A percentile compares a stretch with the other conserved stretches of the same genome.
phyloP scores from a whole-genome alignment of 2,797 vertebrate genomes.

The Presbytis comata region DNA sequence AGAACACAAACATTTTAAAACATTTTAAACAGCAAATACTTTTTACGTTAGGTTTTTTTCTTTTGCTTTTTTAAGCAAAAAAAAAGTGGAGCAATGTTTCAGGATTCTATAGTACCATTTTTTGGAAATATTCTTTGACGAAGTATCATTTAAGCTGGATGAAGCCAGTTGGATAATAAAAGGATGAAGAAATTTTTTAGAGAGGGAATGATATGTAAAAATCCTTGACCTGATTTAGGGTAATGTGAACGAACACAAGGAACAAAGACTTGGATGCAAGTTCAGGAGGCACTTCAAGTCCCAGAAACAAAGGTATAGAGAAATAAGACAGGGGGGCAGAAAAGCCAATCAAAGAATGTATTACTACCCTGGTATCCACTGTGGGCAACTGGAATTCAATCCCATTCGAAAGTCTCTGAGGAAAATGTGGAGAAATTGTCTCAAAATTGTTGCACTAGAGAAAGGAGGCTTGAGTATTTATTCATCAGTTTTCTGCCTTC shows the following conservation, averaged over 20 bases:
- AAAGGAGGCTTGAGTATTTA: background rate
- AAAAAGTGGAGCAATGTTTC: too few relatives aligned
- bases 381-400: background rate
- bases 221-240: background rate
- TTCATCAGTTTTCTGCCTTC: background rate
- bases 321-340: fast-evolving
- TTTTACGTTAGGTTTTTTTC: too few relatives aligned
- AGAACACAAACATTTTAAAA: background rate
- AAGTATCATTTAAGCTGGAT: background rate
- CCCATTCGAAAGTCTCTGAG: background rate
- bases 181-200: background rate
- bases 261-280: background rate
- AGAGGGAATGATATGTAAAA: background rate
- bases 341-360: background rate
- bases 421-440: too few relatives aligned
- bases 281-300: too few relatives aligned
- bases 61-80: too few relatives aligned
- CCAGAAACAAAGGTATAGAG: background rate
- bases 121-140: background rate
- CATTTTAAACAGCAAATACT: too few relatives aligned
- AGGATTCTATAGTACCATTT: background rate
- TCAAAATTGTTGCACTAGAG: too few relatives aligned
- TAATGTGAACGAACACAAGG: background rate
- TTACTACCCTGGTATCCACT: background rate
- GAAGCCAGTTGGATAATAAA: background rate